A percentile compares a stretch with the other conserved stretches of the same genome.
These are phyloP conservation scores for Oophaga pumilio DNA, from an alignment of 2,113 vertebrate genomes.

Conservation along the genomic window DNA sequence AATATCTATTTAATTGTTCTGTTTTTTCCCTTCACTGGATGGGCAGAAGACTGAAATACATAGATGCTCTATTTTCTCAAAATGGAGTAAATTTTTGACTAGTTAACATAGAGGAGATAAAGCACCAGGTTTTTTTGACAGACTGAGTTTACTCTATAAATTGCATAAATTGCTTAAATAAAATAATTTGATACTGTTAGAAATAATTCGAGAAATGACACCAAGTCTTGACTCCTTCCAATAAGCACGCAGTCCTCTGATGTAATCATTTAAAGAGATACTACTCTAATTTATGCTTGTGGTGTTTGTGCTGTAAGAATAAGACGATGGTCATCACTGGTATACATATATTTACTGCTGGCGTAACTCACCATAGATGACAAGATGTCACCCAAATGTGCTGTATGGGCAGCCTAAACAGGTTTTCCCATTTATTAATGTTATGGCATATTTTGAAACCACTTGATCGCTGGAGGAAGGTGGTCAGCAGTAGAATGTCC, in stretches of 20 bases:
- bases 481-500: no score
- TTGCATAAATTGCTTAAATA: neutral
- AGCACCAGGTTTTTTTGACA: neutral
- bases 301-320: neutral
- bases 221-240: neutral
- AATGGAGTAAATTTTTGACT: neutral
- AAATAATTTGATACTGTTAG: neutral
- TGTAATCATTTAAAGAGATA: neutral
- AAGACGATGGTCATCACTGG: no score
- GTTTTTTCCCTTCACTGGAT: neutral
- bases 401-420: no score
- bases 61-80: neutral
- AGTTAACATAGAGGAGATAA: neutral
- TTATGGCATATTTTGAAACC: no score
- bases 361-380: no score
- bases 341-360: no score
- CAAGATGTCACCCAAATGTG: no score
- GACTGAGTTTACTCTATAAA: neutral
- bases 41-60: neutral
- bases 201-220: neutral
- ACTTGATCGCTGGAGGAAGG: no score
- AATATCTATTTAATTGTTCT: neutral
- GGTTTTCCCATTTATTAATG: no score
- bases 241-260: neutral
- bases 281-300: neutral